Evolutionary conservation across 1,140 invertebrate species (phyloP), one percentile per base, ranked within the genome.

Genomic region (Uloborus diversus): DNA sequence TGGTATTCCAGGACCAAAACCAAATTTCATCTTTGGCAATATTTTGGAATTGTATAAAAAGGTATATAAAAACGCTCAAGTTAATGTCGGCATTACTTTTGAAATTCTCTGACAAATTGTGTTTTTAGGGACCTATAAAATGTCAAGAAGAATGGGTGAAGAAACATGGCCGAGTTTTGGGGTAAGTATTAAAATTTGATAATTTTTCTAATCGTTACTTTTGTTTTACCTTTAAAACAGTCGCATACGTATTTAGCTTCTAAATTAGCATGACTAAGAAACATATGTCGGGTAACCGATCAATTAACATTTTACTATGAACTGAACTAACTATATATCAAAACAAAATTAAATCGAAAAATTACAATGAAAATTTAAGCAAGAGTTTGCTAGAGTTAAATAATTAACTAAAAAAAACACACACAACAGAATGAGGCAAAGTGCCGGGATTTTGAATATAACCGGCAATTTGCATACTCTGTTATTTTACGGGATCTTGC

Each of bases 131-230:
- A 14, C 59, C 68, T 3, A 23, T 80, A 5, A 20, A 65, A 30
- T 65, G 68, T 3, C 79, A 80, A 7, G 28, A 73, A 37, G 57
- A 85, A 66, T 88, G 86, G 86, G 69, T 84, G 2, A 59, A 82
- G 51, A 69, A 84, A 30, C 86, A 84, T 81, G 87, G 87, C 1
- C 80, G 84, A 56, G 81, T 86, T 7, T 84, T 85, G 35, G 87
- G 87, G 79, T 80, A 23, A 65, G 68, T 64, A 32, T 53, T 69
- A 32, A 25, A 47, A 42, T 42, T 65, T 47, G 9, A 1, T 27
- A 4, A 25, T 3, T 57, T 57, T 57, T 25, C 23, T 1, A 25
- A 14, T 27, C 9, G 17, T 42, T 42, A 13, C 17, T 1, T 1
- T 42, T 13, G 1, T 42, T 42, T 42, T 42, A 1, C 2, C 17